Conservation (phyloP, 2,113 vertebrate genomes). For the Corythornis vintsioides region DNA sequence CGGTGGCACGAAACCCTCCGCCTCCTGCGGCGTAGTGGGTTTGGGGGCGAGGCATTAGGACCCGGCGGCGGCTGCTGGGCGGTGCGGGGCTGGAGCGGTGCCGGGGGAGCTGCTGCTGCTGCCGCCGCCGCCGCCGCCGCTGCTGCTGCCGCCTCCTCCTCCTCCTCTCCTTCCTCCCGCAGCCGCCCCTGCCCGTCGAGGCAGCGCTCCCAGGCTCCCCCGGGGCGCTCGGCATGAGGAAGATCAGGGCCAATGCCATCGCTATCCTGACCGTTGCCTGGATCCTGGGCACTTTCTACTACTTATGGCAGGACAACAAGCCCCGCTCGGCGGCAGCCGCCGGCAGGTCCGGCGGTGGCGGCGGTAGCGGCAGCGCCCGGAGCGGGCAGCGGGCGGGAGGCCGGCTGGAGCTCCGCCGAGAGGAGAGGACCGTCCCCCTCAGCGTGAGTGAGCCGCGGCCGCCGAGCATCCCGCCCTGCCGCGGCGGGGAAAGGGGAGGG, state of each 20-base stretch:
- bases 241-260: conserved; percentile 97
- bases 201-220: conserved; percentile 27
- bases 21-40: conserved; percentile 21
- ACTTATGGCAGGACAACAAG: conserved; percentile 99
- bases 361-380: conserved; percentile 55
- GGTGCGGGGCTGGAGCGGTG: not conserved
- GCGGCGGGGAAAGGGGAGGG: conserved; percentile 30
- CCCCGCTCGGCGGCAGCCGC: conserved; percentile 81
- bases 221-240: conserved; percentile 89
- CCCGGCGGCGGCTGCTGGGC: conserved; percentile 66
- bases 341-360: conserved; percentile 71
- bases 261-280: conserved; percentile 96
- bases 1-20: conserved; percentile 13
- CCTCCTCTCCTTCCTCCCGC: not conserved
- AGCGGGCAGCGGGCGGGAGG: conserved; percentile 76
- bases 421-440: conserved; percentile 89
- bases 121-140: not conserved
- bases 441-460: conserved; percentile 81
- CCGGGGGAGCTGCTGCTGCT: not conserved
- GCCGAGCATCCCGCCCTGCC: conserved; percentile 14
- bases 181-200: not conserved
- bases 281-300: conserved; percentile 98
- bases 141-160: not conserved
- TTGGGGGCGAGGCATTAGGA: conserved; percentile 75
- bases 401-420: conserved; percentile 85